Conservation (phyloP, 2,113 vertebrate genomes). For the Glareola pratincola region DNA sequence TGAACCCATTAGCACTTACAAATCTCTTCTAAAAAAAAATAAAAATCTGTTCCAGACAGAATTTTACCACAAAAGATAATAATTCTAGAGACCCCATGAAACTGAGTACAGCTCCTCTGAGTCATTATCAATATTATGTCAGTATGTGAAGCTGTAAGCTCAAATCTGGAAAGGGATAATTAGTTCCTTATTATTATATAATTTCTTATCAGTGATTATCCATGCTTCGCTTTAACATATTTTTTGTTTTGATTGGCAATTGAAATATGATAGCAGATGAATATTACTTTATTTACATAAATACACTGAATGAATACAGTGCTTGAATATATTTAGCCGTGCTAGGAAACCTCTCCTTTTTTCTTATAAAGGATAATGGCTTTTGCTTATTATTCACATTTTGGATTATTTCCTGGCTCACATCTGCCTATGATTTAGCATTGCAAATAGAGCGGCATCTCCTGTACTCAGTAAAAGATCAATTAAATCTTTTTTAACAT, state of each 20-base stretch:
- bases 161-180: slow-evolving; percentile 6
- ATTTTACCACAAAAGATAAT: neutral
- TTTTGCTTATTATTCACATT: neutral
- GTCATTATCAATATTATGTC: neutral
- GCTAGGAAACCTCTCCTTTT: neutral
- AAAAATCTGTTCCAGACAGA: neutral
- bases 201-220: neutral
- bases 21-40: neutral
- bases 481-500: neutral
- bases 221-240: neutral
- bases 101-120: neutral
- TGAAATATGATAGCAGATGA: neutral
- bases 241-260: slow-evolving; percentile 7
- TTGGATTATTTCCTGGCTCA: neutral
- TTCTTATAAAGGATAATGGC: neutral
- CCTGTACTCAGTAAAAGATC: neutral
- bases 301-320: neutral
- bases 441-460: neutral
- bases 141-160: neutral
- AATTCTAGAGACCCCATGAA: neutral
- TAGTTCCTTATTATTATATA: neutral
- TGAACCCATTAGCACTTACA: neutral
- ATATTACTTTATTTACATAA: slow-evolving; percentile 24
- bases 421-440: neutral
- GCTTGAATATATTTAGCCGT: neutral